A percentile compares a stretch with the other conserved stretches of the same genome.
These are phyloP conservation scores for Neomorphus geoffroyi DNA, from an alignment of 2,797 vertebrate species.

Conservation along the genomic window DNA sequence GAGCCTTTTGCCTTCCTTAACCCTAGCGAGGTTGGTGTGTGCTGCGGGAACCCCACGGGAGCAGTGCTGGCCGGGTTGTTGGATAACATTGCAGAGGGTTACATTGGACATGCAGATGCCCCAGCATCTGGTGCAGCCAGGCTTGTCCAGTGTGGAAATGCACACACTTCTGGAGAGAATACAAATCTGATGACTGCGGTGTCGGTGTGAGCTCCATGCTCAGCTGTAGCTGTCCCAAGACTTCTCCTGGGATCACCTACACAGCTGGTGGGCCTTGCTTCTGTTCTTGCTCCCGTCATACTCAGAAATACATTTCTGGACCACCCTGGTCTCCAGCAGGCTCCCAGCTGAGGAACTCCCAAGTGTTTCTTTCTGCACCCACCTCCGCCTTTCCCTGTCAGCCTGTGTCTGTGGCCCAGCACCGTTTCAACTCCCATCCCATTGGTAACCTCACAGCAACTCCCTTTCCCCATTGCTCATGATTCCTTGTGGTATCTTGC, in stretches of 20 bases:
- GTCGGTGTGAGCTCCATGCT: accelerated
- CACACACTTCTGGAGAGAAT: neutral
- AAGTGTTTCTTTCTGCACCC: neutral
- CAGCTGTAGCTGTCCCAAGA: neutral
- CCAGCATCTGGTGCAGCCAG: neutral
- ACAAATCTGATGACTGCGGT: neutral
- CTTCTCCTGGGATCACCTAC: neutral
- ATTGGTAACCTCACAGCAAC: neutral
- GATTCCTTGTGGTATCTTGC: neutral
- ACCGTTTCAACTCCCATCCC: accelerated
- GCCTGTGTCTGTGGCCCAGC: neutral
- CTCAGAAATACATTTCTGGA: neutral
- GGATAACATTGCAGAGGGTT: neutral
- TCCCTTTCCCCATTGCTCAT: neutral
- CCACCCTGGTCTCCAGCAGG: accelerated
- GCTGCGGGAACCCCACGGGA: neutral
- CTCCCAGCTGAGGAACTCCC: neutral
- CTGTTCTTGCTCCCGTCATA: neutral
- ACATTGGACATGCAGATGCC: accelerated
- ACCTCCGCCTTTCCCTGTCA: neutral
- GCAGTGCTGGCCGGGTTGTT: neutral
- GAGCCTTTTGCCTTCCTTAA: neutral
- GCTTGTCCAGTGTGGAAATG: accelerated
- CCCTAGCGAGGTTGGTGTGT: neutral
- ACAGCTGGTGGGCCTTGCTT: neutral